Evolutionary conservation across 92 coral and sea anemone species (phyloP).

Genomic region (Epizoanthus rinbou): DNA sequence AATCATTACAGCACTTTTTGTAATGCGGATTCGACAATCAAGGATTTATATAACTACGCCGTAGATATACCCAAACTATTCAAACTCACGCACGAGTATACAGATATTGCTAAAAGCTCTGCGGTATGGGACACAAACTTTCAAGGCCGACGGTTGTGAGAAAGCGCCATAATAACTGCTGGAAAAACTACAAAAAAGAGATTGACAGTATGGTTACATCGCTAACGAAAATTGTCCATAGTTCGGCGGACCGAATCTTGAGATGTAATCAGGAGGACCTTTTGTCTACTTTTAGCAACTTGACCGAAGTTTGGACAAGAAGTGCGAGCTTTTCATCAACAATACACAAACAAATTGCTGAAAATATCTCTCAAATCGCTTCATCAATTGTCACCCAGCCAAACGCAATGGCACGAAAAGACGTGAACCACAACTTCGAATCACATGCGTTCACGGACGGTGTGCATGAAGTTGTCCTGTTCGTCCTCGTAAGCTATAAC

Average conservation of each 20-base stretch:
- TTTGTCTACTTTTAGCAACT: background rate
- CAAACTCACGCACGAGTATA: background rate
- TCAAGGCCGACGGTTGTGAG: conserved; percentile 14
- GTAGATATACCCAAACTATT: background rate
- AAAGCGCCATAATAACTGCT: conserved; percentile 27
- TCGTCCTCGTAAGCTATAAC: conserved; percentile 23
- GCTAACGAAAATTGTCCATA: conserved; percentile 10
- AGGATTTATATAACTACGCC: background rate
- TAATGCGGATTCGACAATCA: background rate
- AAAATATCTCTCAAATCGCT: conserved; percentile 5
- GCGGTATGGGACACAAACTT: conserved; percentile 25
- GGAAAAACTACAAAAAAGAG: conserved; percentile 33
- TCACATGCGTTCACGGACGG: conserved; percentile 23
- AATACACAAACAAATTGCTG: background rate
- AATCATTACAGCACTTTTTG: background rate
- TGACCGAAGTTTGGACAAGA: conserved; percentile 9
- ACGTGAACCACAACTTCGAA: conserved; percentile 24
- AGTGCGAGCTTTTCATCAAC: conserved; percentile 10
- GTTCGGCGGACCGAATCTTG: background rate
- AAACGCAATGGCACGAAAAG: conserved; percentile 10
- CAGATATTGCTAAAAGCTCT: background rate
- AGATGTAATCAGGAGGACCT: conserved; percentile 1
- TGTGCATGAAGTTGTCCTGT: conserved; percentile 6
- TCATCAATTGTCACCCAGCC: conserved; percentile 13
- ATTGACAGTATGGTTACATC: conserved; percentile 17